phyloP scores from a whole-genome alignment of 2,888 invertebrate species.

The Entomobrya proxima region DNA sequence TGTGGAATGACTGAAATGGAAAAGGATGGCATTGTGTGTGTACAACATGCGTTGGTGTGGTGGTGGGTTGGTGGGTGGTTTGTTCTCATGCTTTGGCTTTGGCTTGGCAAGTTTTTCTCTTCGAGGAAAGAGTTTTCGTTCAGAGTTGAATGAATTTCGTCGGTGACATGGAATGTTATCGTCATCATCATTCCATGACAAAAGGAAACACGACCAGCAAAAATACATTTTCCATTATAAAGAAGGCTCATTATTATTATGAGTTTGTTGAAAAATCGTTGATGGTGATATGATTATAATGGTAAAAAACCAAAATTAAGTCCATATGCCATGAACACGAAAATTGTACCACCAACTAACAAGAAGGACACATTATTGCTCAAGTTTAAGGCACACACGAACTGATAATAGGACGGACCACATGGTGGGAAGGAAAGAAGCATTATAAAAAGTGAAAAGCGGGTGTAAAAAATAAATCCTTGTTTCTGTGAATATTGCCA shows the following conservation, averaged over 20 bases:
- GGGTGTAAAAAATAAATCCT: conserved; percentile 23
- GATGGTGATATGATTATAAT: neutral
- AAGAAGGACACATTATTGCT: neutral
- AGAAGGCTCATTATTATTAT: neutral
- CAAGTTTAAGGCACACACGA: conserved; percentile 6
- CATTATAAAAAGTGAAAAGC: conserved; percentile 3
- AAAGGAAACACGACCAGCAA: conserved; percentile 27
- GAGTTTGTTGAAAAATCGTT: neutral
- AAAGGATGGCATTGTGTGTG: neutral
- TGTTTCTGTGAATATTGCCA: conserved; percentile 7
- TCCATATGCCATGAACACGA: neutral
- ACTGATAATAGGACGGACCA: conserved; percentile 14
- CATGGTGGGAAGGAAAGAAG: conserved; percentile 24
- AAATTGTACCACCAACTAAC: neutral
- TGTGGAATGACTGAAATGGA: conserved; percentile 6
- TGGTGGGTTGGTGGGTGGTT: conserved; percentile 38
- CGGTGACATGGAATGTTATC: conserved; percentile 45
- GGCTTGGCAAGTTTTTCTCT: conserved; percentile 10
- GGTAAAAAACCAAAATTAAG: conserved; percentile 23
- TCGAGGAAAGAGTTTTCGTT: conserved; percentile 6
- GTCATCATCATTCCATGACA: conserved; percentile 27
- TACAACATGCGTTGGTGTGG: neutral
- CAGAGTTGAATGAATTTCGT: conserved; percentile 21
- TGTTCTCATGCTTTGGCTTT: conserved; percentile 4
- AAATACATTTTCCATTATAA: conserved; percentile 11